Evolutionary conservation across 2,888 invertebrate genomes (phyloP), one percentile per base, ranked within the genome.

Genomic region (Pachliopta kotzebuea): DNA sequence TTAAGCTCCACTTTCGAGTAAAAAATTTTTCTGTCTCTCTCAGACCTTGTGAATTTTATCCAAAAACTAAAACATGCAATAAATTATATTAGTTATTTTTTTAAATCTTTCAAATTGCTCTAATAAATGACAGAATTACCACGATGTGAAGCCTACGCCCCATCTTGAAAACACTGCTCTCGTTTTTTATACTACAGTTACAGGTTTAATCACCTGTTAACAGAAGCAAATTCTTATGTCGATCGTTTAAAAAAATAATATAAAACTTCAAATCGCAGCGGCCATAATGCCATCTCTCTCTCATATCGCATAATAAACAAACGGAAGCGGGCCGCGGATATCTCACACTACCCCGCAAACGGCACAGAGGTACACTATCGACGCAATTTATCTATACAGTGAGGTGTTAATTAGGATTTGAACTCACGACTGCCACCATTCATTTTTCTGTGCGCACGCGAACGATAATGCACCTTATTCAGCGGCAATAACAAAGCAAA

Each of bases 351-450:
- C 75, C 75, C 76, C 72, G 76, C 76, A 75, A 80, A 81, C 74
- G 76, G 79, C 79, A 76, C 79, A 76, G 79, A 74, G 69, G 71
- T 76, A 75, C 80, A 76, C 77, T 85, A 91, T 91, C 91, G 68
- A 56, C 74, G 77, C 90, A 89, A 90, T 90, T 91, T 90, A 91
- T 91, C 90, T 85, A 75, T 76, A 79, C 78, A 79, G 78, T 74
- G 77, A 88, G 86, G 91, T 90, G 90, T 91, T 91, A 91, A 91
- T 91, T 91, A 91, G 87, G 82, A 79, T 83, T 83, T 79, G 84
- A 83, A 84, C 90, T 90, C 90, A 91, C 90, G 90, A 90, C 89
- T 85, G 80, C 79, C 80, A 79, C 83, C 80, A 83, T 83, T 81
- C 78, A 74, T 76, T 73, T 71, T 60, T 67, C 24, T 42, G 61